A percentile compares a stretch with the other conserved stretches of the same genome.
phyloP scores from a whole-genome alignment of 2,888 invertebrate species.

The Epinotia nisella region DNA sequence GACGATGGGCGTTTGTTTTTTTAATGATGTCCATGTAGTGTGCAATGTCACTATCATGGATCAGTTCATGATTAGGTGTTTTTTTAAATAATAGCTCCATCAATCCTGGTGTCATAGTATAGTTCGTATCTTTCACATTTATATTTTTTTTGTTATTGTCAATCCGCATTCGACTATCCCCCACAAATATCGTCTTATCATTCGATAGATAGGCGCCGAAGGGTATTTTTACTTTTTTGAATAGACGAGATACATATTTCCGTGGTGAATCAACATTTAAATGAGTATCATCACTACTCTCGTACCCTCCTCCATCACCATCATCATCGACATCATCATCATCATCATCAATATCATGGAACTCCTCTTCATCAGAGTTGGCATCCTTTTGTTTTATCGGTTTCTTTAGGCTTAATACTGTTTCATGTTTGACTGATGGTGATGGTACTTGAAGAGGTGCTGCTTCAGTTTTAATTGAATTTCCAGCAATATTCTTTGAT shows the following conservation, averaged over 20 bases:
- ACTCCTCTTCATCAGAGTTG: neutral
- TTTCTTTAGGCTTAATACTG: too few species aligned
- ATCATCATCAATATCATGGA: neutral
- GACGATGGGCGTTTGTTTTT: neutral
- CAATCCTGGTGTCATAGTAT: too few species aligned
- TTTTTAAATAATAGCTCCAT: too few species aligned
- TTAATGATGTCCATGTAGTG: too few species aligned
- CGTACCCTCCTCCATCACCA: neutral
- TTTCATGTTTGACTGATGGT: neutral
- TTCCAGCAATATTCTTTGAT: neutral
- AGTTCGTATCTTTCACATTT: too few species aligned
- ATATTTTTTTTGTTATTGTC: too few species aligned
- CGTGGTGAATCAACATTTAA: neutral
- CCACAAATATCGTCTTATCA: neutral
- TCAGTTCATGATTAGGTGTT: too few species aligned
- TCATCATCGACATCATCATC: slow-evolving; percentile 6
- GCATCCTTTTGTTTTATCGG: neutral
- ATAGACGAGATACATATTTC: neutral
- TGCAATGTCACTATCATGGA: too few species aligned
- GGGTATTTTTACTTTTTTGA: neutral
- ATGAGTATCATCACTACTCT: neutral
- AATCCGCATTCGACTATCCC: neutral
- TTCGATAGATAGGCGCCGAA: neutral
- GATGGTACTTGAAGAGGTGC: neutral
- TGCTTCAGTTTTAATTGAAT: neutral